Percentiles rank a stretch among this genome's conserved stretches.
phyloP scores from a whole-genome alignment of 1,140 invertebrate genomes.

The Asobara japonica region DNA sequence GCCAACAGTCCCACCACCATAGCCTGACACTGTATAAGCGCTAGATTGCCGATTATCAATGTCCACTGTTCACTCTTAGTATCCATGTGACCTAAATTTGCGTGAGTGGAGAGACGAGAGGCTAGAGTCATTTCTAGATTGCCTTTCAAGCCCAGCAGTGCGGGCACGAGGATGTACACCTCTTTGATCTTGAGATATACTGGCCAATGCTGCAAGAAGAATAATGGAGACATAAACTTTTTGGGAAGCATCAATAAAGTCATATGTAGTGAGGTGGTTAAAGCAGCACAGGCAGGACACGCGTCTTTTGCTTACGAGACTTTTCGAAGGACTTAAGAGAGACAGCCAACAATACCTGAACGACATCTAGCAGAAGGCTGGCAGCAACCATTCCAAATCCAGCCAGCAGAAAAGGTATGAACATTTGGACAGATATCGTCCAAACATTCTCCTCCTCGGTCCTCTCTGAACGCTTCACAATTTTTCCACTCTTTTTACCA shows the following conservation, averaged over 20 bases:
- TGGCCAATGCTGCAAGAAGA: slow-evolving; percentile 77
- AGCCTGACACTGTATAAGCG: slow-evolving; percentile 92
- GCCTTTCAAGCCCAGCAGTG: slow-evolving; percentile 94
- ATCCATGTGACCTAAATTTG: slow-evolving; percentile 85
- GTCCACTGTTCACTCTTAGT: slow-evolving; percentile 73
- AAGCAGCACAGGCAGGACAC: too few relatives aligned
- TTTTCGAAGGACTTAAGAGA: background rate
- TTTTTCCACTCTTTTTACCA: slow-evolving; percentile 39
- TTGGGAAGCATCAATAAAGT: too few relatives aligned
- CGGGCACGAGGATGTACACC: slow-evolving; percentile 93
- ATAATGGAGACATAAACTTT: background rate
- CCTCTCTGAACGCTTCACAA: slow-evolving; percentile 29
- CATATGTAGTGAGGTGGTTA: too few relatives aligned
- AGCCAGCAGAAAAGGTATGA: slow-evolving; percentile 89
- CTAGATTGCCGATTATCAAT: slow-evolving; percentile 86
- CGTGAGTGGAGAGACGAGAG: slow-evolving; percentile 90
- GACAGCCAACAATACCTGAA: slow-evolving; percentile 71
- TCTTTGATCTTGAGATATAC: slow-evolving; percentile 88
- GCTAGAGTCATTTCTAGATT: slow-evolving; percentile 98
- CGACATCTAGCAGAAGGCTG: slow-evolving; percentile 83
- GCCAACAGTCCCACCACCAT: slow-evolving; percentile 93
- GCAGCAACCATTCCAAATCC: slow-evolving; percentile 93
- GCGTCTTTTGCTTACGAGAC: too few relatives aligned
- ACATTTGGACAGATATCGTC: slow-evolving; percentile 83
- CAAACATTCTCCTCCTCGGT: slow-evolving; percentile 66